These are phyloP conservation scores for Cryptocephalus primarius DNA, from an alignment of 2,888 invertebrate species.

Conservation along the genomic window DNA sequence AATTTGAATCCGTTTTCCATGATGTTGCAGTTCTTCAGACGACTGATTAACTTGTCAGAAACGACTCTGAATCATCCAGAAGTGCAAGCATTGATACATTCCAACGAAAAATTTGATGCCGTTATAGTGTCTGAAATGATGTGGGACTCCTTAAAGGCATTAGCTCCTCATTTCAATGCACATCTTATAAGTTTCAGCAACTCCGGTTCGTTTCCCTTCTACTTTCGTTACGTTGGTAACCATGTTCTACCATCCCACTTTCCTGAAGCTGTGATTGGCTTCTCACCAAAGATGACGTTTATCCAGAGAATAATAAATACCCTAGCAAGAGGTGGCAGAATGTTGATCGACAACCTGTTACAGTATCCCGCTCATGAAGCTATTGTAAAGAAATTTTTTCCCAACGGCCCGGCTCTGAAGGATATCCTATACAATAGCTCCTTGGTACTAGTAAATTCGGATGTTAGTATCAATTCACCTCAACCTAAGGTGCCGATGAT, in stretches of 20 bases:
- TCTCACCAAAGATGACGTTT: constrained; percentile 36
- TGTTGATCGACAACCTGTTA: constrained; percentile 11
- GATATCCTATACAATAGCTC: constrained; percentile 21
- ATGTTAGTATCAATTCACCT: constrained; percentile 41
- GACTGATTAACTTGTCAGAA: neutral
- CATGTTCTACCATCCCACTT: neutral
- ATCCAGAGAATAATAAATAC: constrained; percentile 42
- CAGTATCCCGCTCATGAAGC: constrained; percentile 17
- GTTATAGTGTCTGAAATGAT: constrained; percentile 37
- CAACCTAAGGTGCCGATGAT: constrained; percentile 45
- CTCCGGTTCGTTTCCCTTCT: no score
- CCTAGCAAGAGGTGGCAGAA: constrained; percentile 15
- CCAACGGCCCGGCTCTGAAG: constrained; percentile 18
- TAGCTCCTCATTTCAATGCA: constrained; percentile 28
- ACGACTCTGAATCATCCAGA: constrained; percentile 26
- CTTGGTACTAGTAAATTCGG: constrained; percentile 29
- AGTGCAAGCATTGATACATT: constrained; percentile 25
- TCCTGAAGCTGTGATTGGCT: neutral
- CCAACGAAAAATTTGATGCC: constrained; percentile 30
- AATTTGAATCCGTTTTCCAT: no score
- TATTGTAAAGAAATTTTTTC: constrained; percentile 22
- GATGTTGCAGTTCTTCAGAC: no score
- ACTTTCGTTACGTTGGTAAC: no score
- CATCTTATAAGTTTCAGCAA: constrained; percentile 29
- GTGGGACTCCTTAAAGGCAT: constrained; percentile 36